Evolutionary conservation across 1,140 invertebrate genomes (phyloP).

Genomic region (Stegodyphus mimosarum): DNA sequence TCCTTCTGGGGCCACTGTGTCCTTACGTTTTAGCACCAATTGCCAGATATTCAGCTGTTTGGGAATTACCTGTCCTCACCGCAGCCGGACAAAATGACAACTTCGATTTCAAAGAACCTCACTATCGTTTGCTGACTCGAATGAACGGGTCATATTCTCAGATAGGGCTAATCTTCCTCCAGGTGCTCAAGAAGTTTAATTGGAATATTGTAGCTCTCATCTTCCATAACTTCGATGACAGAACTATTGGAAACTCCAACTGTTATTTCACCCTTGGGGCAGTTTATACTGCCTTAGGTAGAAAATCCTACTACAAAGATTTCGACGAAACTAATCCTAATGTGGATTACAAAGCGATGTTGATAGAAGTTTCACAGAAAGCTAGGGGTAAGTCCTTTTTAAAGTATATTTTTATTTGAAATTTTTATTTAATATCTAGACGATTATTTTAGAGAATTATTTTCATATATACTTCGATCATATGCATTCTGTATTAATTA

Average conservation of each 20-base stretch:
- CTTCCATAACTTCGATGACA: slow-evolving; percentile 65
- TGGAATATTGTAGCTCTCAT: slow-evolving; percentile 74
- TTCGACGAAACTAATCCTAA: slow-evolving; percentile 73
- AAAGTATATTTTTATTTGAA: too few species aligned
- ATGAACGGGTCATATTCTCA: slow-evolving; percentile 86
- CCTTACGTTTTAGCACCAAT: slow-evolving; percentile 92
- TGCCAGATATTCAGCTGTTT: slow-evolving; percentile 85
- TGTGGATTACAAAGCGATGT: slow-evolving; percentile 74
- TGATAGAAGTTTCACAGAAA: slow-evolving; percentile 75
- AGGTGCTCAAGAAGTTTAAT: slow-evolving; percentile 77
- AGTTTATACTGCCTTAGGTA: slow-evolving; percentile 75
- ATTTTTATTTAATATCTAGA: too few species aligned
- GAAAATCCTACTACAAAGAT: slow-evolving; percentile 72
- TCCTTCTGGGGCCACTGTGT: slow-evolving; percentile 90
- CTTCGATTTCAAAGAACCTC: slow-evolving; percentile 76
- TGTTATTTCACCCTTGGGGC: slow-evolving; percentile 80
- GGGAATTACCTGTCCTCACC: slow-evolving; percentile 88
- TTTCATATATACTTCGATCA: too few species aligned
- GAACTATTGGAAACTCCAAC: slow-evolving; percentile 75
- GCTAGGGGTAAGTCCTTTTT: slow-evolving; percentile 81
- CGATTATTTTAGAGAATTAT: too few species aligned
- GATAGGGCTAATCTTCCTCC: slow-evolving; percentile 72
- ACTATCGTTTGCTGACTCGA: slow-evolving; percentile 83
- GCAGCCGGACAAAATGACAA: slow-evolving; percentile 84
- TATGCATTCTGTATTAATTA: too few species aligned